phyloP scores from a whole-genome alignment of 30 jellyfish, hydroid and myxozoan genomes.

The Rhopilema esculentum region DNA sequence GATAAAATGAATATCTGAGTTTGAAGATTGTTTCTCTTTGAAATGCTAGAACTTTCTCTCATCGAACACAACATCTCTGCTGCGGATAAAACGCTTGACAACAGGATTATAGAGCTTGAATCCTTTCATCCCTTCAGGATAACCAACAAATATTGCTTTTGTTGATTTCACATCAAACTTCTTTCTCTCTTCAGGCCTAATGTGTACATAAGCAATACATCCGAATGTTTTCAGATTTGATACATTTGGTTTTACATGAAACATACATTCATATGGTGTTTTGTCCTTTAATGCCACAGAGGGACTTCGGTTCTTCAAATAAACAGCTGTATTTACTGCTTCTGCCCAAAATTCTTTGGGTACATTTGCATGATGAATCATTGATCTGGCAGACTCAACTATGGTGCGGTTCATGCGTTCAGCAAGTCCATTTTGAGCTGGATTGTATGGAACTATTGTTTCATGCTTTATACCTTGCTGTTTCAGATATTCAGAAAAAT shows the following conservation, averaged over 20 bases:
- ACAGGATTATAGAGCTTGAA: conserved; percentile 30
- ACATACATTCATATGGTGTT: conserved; percentile 34
- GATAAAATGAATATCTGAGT: conserved; percentile 10
- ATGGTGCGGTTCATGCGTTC: conserved; percentile 36
- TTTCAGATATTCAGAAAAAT: neutral
- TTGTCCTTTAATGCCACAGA: conserved; percentile 17
- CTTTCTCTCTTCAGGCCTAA: conserved; percentile 6
- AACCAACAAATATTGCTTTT: conserved; percentile 29
- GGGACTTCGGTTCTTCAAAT: conserved; percentile 36
- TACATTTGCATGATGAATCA: conserved; percentile 38
- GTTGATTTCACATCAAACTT: conserved; percentile 17
- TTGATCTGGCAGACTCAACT: conserved; percentile 40
- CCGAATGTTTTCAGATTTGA: conserved; percentile 26
- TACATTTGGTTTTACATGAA: conserved; percentile 7
- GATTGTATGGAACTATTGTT: neutral
- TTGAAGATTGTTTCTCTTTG: neutral
- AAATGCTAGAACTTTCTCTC: neutral
- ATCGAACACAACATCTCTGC: conserved; percentile 26
- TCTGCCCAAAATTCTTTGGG: conserved; percentile 44
- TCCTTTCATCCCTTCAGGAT: conserved; percentile 35
- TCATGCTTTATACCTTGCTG: conserved; percentile 27
- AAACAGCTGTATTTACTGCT: conserved; percentile 25
- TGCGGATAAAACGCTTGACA: neutral
- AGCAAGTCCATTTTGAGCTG: conserved; percentile 24
- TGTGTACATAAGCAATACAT: conserved; percentile 43